Conservation (phyloP, 1,140 invertebrate genomes). For the Dendroctonus ponderosae region DNA sequence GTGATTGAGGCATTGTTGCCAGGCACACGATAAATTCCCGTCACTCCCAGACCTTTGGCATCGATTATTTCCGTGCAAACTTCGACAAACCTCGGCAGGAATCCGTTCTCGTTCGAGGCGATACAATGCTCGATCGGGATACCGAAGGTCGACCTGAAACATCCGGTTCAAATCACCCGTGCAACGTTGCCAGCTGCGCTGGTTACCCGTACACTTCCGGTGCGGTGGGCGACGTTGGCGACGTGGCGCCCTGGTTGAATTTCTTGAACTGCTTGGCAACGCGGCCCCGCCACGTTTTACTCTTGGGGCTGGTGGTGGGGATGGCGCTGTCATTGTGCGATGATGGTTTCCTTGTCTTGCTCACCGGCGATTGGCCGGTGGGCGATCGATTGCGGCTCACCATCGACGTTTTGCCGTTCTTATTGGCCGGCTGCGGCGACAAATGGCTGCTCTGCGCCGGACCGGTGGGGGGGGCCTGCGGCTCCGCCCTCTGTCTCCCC, state of each 20-base stretch:
- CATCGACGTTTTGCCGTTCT: constrained; percentile 38
- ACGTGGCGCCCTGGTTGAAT: constrained; percentile 62
- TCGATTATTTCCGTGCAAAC: constrained; percentile 90
- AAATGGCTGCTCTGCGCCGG: constrained; percentile 48
- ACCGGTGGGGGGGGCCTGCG: constrained; percentile 55
- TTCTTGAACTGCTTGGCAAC: constrained; percentile 78
- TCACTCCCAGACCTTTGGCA: constrained; percentile 79
- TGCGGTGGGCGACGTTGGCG: constrained; percentile 57
- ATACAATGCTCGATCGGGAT: constrained; percentile 84
- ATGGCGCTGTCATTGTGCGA: constrained; percentile 53
- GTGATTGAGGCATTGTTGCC: constrained; percentile 94
- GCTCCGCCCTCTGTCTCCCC: constrained; percentile 59
- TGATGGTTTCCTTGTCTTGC: constrained; percentile 68
- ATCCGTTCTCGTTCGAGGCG: constrained; percentile 66
- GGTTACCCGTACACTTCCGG: constrained; percentile 60
- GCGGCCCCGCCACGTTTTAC: constrained; percentile 86
- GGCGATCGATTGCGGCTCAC: constrained; percentile 41
- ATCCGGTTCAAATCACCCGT: not conserved
- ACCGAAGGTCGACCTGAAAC: constrained; percentile 70
- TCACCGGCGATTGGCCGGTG: constrained; percentile 67
- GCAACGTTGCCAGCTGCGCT: not conserved
- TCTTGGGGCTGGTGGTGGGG: constrained; percentile 69
- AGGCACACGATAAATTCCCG: constrained; percentile 92
- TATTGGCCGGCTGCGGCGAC: constrained; percentile 39
- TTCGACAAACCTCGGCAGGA: constrained; percentile 85